A percentile compares a stretch with the other conserved stretches of the same genome.
Conservation (phyloP, 2,113 vertebrate species). For the Eretmochelys imbricata region DNA sequence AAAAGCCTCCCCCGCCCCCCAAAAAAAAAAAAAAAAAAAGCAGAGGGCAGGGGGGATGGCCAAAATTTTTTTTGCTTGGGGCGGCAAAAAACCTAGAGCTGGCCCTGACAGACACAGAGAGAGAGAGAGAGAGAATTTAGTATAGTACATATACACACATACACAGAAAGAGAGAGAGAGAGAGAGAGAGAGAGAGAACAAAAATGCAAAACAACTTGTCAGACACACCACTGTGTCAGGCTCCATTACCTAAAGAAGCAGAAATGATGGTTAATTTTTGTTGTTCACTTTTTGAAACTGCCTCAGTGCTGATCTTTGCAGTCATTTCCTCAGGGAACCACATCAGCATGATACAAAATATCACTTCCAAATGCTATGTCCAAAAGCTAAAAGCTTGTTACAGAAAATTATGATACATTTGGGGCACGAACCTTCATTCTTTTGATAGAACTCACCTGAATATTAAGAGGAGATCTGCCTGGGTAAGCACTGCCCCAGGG, state of each 20-base stretch:
- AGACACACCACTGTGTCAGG: constrained; percentile 44
- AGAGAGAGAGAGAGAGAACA: background rate
- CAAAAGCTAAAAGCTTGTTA: constrained; percentile 36
- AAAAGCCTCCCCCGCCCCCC: too few species aligned
- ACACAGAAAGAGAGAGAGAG: too few species aligned
- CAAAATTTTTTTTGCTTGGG: too few species aligned
- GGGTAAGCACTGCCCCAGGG: rapidly evolving
- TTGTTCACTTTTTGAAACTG: constrained; percentile 24
- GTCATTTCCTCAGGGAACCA: constrained; percentile 2
- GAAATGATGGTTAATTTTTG: constrained; percentile 48
- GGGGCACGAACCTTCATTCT: background rate
- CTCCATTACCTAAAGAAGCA: constrained; percentile 57
- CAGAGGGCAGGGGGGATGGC: too few species aligned
- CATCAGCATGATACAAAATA: constrained; percentile 44
- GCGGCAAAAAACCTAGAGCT: too few species aligned
- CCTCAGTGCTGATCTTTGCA: constrained; percentile 26
- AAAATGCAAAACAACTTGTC: constrained; percentile 53
- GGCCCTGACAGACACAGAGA: too few species aligned
- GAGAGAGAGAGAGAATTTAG: too few species aligned
- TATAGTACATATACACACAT: too few species aligned
- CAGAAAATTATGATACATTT: background rate
- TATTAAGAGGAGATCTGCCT: background rate
- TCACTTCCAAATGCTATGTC: constrained; percentile 26
- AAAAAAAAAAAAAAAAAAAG: too few species aligned
- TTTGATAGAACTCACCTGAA: background rate